phyloP scores from a whole-genome alignment of 1,140 invertebrate genomes.

The Atta texana region DNA sequence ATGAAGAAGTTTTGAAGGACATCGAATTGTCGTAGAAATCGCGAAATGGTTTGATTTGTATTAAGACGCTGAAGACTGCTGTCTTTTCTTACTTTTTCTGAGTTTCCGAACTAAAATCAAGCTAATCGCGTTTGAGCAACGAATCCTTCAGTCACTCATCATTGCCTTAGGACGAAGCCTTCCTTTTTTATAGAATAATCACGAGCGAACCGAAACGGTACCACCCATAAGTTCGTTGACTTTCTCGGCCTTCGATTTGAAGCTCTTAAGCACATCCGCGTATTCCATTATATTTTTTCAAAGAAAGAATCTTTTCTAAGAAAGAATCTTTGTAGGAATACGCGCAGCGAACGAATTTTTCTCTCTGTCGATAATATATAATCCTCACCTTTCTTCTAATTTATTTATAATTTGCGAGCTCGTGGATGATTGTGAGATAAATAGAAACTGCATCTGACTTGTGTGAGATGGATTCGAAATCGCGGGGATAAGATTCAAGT shows the following conservation, averaged over 20 bases:
- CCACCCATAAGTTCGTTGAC: background rate
- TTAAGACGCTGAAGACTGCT: background rate
- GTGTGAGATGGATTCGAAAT: background rate
- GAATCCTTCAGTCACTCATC: constrained; percentile 34
- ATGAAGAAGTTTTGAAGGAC: background rate
- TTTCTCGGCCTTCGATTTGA: constrained; percentile 13
- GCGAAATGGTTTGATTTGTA: constrained; percentile 16
- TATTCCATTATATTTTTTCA: constrained; percentile 45
- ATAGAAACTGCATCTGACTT: background rate
- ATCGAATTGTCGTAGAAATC: constrained; percentile 16
- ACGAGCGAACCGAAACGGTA: background rate
- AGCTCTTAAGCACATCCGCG: background rate
- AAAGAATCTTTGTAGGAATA: background rate
- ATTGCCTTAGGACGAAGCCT: constrained; percentile 46
- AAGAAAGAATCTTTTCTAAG: background rate
- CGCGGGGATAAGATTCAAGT: background rate
- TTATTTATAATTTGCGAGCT: constrained; percentile 42
- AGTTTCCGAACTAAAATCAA: constrained; percentile 4
- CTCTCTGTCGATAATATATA: background rate
- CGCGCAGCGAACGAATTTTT: background rate
- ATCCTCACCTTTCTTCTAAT: constrained; percentile 31
- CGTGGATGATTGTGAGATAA: background rate
- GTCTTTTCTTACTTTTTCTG: background rate
- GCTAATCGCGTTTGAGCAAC: constrained; percentile 18
- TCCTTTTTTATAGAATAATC: constrained; percentile 33